Evolutionary conservation across 2,113 vertebrate species (phyloP), one percentile per base, ranked within the genome.

Genomic region (Gadus macrocephalus): DNA sequence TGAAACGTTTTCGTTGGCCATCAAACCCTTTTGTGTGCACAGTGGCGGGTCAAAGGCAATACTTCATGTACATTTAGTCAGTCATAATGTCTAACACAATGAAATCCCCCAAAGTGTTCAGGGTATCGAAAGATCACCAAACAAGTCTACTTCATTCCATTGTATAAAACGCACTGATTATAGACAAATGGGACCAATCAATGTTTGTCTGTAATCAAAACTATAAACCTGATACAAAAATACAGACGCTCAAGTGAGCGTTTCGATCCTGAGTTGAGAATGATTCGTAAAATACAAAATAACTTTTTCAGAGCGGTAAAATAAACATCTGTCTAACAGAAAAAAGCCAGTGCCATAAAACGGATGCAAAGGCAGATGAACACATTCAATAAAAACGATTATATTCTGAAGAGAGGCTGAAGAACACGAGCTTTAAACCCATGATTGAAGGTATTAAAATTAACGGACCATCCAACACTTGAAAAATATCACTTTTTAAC

Each of bases 1-100:
- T 67, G 28, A 75, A 81, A 72, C 73, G 77, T 91, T 94, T 94
- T 97, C 94, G 97, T 97, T 96, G 96, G 96, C 95, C 93, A 91
- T 92, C 92, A 78, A 78, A 86, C 89, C 88, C 91, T 90, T 87
- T 82, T 90, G 83, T 86, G 91, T 90, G 92, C 92, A 93, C 84
- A 92, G 90, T 91, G 89, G 86, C 86, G 86, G 84, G 90, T 80
- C 82, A 81, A 73, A 85, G 60, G 83, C 75, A 89, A 87, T 83
- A 78, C 72, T 88, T 88, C 74, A 91, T 81, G 86, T 74, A 71
- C 69, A 84, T 62, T 35, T 49, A 49, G 90, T 87, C 77, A 92
- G 89, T 94, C 96, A 93, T 92, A 93, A 95, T 94, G 89, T 88
- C 89, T 89, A 91, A 77, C 68, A 75, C 1, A 25, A 61, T 61